phyloP scores from a whole-genome alignment of 2,888 invertebrate species.

The Amitus sp. region DNA sequence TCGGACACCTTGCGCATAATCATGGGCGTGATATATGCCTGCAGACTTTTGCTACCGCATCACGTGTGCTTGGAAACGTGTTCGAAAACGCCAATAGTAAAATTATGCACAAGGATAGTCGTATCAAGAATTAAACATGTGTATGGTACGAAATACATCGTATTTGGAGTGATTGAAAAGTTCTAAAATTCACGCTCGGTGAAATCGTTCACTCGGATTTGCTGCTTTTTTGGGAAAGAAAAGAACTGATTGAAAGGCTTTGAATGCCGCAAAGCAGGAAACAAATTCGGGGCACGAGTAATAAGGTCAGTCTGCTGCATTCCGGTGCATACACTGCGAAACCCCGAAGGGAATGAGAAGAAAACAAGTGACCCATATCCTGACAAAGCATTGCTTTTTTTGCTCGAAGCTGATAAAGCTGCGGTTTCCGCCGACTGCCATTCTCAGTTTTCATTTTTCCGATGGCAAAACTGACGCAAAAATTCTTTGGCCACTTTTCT shows the following conservation, averaged over 20 bases:
- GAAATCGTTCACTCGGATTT: too few species aligned
- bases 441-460: slow-evolving; percentile 17
- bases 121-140: too few species aligned
- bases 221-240: too few species aligned
- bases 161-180: too few species aligned
- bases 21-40: slow-evolving; percentile 3
- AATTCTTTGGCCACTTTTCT: not conserved
- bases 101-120: not conserved
- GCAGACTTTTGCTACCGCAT: not conserved
- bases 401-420: slow-evolving; percentile 18
- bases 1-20: slow-evolving; percentile 4
- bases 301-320: not conserved
- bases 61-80: not conserved
- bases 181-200: too few species aligned
- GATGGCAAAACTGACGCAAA: slow-evolving; percentile 4
- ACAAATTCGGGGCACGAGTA: not conserved
- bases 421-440: slow-evolving; percentile 18
- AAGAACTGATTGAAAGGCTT: too few species aligned
- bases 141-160: too few species aligned
- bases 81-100: too few species aligned
- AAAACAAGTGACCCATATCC: slow-evolving; percentile 35
- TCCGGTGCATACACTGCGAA: not conserved
- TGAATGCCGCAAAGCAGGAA: too few species aligned
- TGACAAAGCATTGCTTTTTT: slow-evolving; percentile 31
- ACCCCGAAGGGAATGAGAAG: slow-evolving; percentile 7